Base-by-base conservation (phyloP, 2,888 invertebrate genomes). In the Athrips mouffetella region DNA sequence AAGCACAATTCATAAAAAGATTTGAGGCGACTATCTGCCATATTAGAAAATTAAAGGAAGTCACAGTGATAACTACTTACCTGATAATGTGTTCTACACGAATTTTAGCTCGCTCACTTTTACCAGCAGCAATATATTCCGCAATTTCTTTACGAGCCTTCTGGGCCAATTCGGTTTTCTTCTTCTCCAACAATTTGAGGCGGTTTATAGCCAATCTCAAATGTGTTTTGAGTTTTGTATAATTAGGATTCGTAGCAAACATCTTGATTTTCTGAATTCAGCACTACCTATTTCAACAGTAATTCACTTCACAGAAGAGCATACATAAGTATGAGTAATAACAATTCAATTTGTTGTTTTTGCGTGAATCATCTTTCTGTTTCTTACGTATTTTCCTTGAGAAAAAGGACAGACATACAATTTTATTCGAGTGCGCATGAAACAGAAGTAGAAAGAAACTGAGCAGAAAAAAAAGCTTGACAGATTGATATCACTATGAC, bases 91-190 rank as follows among this genome's bases (percentile, higher is more conserved):
- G 97, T 82, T 99, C 99, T 7, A 99, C 99, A 20, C 99, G 91
- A 57, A 99, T 99, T 78, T 97, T 95, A 0, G 99, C 99, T 58
- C 96, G 89, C 82, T 96, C 96, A 59, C 90, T 89, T 89, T 96
- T 96, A 49, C 96, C 96, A 60, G 93, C 92, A 45, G 91, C 91
- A 54, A 98, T 93, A 72, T 97, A 99, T 83, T 99, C 99, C 1
- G 98, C 98, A 51, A 99, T 99, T 91, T 99, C 99, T 72, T 95
- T 96, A 55, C 98, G 91, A 0, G 98, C 94, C 81, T 99, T 99
- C 73, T 97, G 94, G 1, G 98, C 95, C 63, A 98, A 84, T 85
- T 99, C 99, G 0, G 98, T 94, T 89, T 98, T 98, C 90, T 99
- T 99, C 84, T 99, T 99, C 73, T 98, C 98, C 59, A 99, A 75